Percentiles rank a stretch among this genome's conserved stretches.
These are phyloP conservation scores for Eupeodes latifasciatus DNA, from an alignment of 2,888 invertebrate genomes.

Conservation along the genomic window DNA sequence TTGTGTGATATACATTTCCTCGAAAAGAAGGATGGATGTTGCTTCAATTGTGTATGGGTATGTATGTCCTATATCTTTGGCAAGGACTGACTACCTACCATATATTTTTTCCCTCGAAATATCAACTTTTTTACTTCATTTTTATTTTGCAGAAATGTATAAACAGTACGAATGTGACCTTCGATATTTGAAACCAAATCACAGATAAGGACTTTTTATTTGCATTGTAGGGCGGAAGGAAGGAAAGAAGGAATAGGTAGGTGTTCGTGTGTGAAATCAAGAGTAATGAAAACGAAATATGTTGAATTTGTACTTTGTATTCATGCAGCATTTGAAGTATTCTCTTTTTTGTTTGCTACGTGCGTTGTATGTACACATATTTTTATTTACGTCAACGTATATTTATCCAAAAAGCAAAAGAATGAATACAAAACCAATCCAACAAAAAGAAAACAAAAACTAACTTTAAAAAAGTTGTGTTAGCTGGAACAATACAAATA, in stretches of 20 bases:
- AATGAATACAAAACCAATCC: not conserved
- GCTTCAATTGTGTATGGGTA: not conserved
- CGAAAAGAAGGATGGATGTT: conserved; percentile 41
- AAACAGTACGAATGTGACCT: conserved; percentile 19
- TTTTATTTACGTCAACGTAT: conserved; percentile 59
- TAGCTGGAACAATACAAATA: conserved; percentile 29
- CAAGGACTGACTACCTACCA: conserved; percentile 23
- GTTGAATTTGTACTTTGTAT: conserved; percentile 49
- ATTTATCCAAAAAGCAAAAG: conserved; percentile 4
- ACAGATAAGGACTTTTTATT: conserved; percentile 59
- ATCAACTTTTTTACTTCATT: not conserved
- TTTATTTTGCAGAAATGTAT: conserved; percentile 3
- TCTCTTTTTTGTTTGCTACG: not conserved
- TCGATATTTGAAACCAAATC: conserved; percentile 37
- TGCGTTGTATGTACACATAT: conserved; percentile 39
- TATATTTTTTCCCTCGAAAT: not conserved
- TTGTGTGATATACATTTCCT: conserved; percentile 48
- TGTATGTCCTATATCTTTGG: conserved; percentile 4
- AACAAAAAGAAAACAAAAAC: not conserved
- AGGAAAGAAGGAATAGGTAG: not conserved
- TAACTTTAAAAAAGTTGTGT: conserved; percentile 12
- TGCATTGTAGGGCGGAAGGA: conserved; percentile 35
- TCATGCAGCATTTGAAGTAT: conserved; percentile 47
- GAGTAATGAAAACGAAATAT: conserved; percentile 57
- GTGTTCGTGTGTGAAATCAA: conserved; percentile 67